These are phyloP conservation scores for Clytia hemisphaerica DNA, from an alignment of 30 jellyfish, hydroid and myxozoan species.

Conservation along the genomic window DNA sequence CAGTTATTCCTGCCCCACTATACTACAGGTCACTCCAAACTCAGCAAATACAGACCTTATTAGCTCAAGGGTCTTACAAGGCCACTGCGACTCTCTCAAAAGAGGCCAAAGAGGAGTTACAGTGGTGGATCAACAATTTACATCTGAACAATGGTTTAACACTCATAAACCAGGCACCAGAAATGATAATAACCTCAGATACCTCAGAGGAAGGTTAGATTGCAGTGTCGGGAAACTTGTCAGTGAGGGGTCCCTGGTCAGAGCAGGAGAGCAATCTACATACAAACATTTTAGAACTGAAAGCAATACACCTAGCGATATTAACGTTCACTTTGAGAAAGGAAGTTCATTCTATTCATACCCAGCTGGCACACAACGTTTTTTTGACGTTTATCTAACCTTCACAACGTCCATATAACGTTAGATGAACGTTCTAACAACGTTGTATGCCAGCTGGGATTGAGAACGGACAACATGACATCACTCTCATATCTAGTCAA, in stretches of 20 bases:
- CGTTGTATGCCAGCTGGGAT: too few relatives aligned
- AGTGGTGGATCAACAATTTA: constrained; percentile 1
- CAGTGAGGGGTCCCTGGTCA: too few relatives aligned
- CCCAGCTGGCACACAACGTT: too few relatives aligned
- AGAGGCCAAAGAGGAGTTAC: constrained; percentile 2
- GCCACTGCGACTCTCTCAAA: not conserved
- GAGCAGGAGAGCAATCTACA: not conserved
- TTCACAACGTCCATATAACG: too few relatives aligned
- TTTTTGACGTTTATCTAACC: too few relatives aligned
- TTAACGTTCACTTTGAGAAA: not conserved
- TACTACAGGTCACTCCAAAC: not conserved
- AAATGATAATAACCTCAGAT: not conserved
- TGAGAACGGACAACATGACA: too few relatives aligned
- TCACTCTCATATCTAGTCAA: not conserved
- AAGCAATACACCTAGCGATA: not conserved
- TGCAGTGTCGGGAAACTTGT: too few relatives aligned
- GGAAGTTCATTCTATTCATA: not conserved
- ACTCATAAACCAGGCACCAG: not conserved
- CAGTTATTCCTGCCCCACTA: not conserved
- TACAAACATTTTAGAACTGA: not conserved
- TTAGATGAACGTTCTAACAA: too few relatives aligned
- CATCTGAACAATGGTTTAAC: not conserved
- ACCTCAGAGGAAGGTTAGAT: not conserved
- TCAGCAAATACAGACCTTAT: not conserved
- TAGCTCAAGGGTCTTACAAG: not conserved